These are phyloP conservation scores for Natator depressus DNA, from an alignment of 2,113 vertebrate species.

Conservation along the genomic window DNA sequence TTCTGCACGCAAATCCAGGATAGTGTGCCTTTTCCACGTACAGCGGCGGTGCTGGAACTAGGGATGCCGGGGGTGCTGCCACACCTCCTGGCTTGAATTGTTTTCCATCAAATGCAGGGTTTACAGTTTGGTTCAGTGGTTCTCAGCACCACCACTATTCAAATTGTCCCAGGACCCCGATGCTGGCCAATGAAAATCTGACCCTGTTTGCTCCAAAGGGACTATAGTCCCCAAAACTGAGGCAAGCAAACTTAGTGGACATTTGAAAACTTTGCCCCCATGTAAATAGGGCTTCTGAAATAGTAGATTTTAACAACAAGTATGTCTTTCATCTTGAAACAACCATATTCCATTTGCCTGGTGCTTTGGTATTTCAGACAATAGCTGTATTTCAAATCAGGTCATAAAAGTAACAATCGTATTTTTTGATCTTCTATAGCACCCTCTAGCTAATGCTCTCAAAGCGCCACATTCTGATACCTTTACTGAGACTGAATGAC, in stretches of 20 bases:
- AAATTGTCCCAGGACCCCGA: neutral
- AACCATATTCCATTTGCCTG: neutral
- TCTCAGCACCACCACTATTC: no score
- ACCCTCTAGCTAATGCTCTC: neutral
- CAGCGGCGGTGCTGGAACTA: neutral
- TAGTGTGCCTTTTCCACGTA: fast-evolving
- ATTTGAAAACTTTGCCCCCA: no score
- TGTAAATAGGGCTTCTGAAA: neutral
- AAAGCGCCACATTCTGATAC: neutral
- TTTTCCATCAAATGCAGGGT: no score
- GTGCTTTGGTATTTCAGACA: neutral
- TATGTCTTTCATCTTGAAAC: neutral
- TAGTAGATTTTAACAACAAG: neutral
- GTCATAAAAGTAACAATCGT: neutral
- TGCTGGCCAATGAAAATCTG: fast-evolving
- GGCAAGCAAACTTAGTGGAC: neutral
- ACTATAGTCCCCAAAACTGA: fast-evolving
- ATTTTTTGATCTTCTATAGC: neutral
- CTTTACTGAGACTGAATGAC: neutral
- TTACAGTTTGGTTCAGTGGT: no score
- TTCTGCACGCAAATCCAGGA: fast-evolving
- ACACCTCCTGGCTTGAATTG: no score
- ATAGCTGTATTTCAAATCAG: neutral
- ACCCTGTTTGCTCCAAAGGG: neutral
- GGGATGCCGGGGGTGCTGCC: no score